phyloP scores from a whole-genome alignment of 2,888 invertebrate species.

The Agapostemon virescens region DNA sequence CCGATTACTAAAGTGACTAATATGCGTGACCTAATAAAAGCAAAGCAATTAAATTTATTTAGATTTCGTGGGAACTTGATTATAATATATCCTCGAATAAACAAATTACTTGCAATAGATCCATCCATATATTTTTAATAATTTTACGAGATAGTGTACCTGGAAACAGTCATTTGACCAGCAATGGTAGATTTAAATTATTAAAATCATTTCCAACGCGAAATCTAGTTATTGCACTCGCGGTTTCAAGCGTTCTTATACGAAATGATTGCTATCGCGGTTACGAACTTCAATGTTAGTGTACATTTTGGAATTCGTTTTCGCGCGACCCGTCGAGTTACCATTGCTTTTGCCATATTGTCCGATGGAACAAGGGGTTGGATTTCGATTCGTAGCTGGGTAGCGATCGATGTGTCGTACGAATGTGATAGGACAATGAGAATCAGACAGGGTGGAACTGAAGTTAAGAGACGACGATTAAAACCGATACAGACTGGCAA shows the following conservation, averaged over 20 bases:
- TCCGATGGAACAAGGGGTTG: not conserved
- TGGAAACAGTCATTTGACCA: no score
- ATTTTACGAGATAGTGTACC: no score
- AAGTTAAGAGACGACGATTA: conserved; percentile 27
- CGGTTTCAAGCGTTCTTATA: not conserved
- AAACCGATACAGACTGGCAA: not conserved
- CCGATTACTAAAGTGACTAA: no score
- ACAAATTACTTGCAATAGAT: no score
- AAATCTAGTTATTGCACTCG: no score
- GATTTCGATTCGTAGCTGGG: conserved; percentile 11
- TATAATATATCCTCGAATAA: no score
- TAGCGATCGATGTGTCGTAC: conserved; percentile 24
- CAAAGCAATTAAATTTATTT: no score
- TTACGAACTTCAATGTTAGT: not conserved
- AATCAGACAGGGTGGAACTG: not conserved
- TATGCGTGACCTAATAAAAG: no score
- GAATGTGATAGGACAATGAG: conserved; percentile 29
- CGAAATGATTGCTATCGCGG: not conserved
- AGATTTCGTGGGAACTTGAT: no score
- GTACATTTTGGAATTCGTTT: not conserved
- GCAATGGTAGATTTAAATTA: no score
- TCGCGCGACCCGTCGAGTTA: not conserved
- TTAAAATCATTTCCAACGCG: no score
- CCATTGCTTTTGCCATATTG: not conserved
- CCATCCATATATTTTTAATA: no score